These are phyloP conservation scores for Synergus itoensis DNA, from an alignment of 2,888 invertebrate species.

Conservation along the genomic window DNA sequence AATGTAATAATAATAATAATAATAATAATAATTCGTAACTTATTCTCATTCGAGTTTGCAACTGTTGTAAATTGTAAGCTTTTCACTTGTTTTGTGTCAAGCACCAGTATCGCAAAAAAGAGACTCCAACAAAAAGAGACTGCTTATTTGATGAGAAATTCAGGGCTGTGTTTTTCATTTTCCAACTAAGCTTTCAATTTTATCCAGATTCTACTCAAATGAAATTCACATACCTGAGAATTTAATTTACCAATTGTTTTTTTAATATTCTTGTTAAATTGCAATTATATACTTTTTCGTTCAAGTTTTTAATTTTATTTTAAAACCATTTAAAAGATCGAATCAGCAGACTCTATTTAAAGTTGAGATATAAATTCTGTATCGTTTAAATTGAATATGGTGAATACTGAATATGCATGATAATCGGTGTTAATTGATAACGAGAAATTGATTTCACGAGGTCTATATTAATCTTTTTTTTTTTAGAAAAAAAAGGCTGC, in stretches of 20 bases:
- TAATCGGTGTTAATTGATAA: constrained; percentile 64
- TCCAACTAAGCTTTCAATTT: background rate
- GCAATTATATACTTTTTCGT: background rate
- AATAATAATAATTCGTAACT: constrained; percentile 63
- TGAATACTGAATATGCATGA: constrained; percentile 71
- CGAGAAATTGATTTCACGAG: constrained; percentile 47
- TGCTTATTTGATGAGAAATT: constrained; percentile 78
- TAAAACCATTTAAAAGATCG: constrained; percentile 45
- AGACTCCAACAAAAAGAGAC: constrained; percentile 54
- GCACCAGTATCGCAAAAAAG: constrained; percentile 65
- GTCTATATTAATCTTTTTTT: constrained; percentile 61
- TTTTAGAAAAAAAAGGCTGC: constrained; percentile 81
- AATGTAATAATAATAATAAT: constrained; percentile 73
- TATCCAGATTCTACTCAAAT: background rate
- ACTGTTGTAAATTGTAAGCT: constrained; percentile 63
- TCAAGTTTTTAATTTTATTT: background rate
- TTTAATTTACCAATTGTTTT: background rate
- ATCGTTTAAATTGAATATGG: constrained; percentile 60
- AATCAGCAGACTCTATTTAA: constrained; percentile 64
- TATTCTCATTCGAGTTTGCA: constrained; percentile 65
- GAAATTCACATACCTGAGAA: background rate
- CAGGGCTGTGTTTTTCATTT: constrained; percentile 82
- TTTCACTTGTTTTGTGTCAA: constrained; percentile 74
- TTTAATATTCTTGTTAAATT: background rate
- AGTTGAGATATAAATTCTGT: constrained; percentile 50